Evolutionary conservation across 35 echinoderm and acorn worm genomes (phyloP).

Genomic region (Apostichopus japonicus): DNA sequence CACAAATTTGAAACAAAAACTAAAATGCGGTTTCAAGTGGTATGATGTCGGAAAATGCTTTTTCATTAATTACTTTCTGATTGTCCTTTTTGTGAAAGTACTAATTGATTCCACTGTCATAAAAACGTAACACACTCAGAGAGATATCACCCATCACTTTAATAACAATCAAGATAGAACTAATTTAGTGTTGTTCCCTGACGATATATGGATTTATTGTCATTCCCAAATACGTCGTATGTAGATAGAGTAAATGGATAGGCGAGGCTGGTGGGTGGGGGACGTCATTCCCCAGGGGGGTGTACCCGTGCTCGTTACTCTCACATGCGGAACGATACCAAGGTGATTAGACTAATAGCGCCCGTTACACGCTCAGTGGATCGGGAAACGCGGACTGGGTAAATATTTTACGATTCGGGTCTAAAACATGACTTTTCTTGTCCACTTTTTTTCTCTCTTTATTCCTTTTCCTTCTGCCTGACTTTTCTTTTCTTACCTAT

Average conservation of each 20-base stretch:
- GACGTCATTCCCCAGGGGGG: not conserved
- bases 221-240: no score
- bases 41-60: not conserved
- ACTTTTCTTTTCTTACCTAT: not conserved
- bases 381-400: not conserved
- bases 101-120: constrained; percentile 35
- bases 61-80: constrained; percentile 45
- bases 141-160: not conserved
- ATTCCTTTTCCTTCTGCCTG: not conserved
- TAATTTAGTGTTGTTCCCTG: no score
- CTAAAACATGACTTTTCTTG: not conserved
- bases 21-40: no score
- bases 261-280: not conserved
- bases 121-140: not conserved
- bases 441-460: not conserved
- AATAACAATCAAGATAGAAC: constrained; percentile 15
- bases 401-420: constrained; percentile 23
- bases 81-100: constrained; percentile 13
- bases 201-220: no score
- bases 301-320: not conserved
- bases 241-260: no score
- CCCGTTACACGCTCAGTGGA: constrained; percentile 36
- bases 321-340: not conserved
- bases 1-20: no score
- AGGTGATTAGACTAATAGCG: constrained; percentile 48